Evolutionary conservation across 2,113 vertebrate species (phyloP).

Genomic region (Pomatostomus ruficeps): DNA sequence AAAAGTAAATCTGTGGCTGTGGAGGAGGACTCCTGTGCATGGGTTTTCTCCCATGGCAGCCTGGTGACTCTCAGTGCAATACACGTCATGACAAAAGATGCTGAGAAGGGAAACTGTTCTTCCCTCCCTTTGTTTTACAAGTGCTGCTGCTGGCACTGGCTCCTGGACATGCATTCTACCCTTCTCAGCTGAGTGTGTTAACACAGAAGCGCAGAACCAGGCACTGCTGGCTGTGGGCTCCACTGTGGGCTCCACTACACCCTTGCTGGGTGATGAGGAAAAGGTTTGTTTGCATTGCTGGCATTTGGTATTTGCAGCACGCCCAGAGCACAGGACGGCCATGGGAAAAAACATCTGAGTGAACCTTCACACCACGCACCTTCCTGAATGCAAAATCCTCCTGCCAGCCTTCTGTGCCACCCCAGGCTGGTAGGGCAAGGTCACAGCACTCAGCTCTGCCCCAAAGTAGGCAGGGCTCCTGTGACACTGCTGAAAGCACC

Average conservation of each 20-base stretch:
- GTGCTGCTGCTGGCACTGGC: neutral
- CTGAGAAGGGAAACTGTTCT: neutral
- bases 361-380: neutral
- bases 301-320: neutral
- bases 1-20: neutral
- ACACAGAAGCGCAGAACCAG: neutral
- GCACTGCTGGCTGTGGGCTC: neutral
- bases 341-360: no score
- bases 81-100: neutral
- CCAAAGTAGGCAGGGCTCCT: neutral
- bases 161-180: neutral
- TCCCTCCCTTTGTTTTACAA: neutral
- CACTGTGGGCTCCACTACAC: no score
- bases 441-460: neutral
- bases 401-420: neutral
- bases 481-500: neutral
- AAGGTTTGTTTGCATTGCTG: neutral
- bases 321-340: neutral
- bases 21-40: neutral
- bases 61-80: neutral
- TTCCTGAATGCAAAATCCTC: neutral
- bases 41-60: neutral
- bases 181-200: neutral
- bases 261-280: neutral
- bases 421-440: neutral